Base-by-base conservation (phyloP, 1,140 invertebrate species). In the Diachasma alloeum region DNA sequence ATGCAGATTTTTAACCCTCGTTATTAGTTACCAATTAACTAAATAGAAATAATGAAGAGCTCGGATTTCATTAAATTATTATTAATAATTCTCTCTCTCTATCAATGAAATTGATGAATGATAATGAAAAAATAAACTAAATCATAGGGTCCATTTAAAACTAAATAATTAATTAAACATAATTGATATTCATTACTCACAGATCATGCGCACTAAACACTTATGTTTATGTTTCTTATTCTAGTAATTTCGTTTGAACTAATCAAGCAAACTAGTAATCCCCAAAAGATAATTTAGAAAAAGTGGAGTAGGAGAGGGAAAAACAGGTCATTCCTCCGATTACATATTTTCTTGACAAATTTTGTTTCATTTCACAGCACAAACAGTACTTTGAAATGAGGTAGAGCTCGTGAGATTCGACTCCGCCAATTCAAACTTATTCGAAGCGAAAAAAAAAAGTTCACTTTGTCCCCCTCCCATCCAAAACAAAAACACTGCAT, bases 121-220 rank as follows among this genome's bases (percentile, higher is more conserved):
- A 80, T 63, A 63, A 26, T 63, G 59, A 26, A 63, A 63, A 26
- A 63, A 63, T 63, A 26, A 26, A 31, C 59, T 63, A 63, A 63
- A 63, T 63, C 59, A 63, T 31, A 24, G n/a, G 19, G 24, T 63
- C 48, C 66, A 66, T 22, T 63, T 72, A 72, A 71, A 36, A n/a
- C 36, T 68, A 31, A 77, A 78, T 76, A 79, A 78, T 79, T 66
- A 79, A 26, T 77, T 71, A 26, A 78, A 79, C 75, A 10, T 68
- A 68, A 68, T 37, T 83, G 13, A 80, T 80, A 81, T 82, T 84
- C 78, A 79, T 82, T 82, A 85, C 81, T 87, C 82, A 89, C 86
- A 87, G 77, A 88, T 84, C 86, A 88, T 89, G 87, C 87, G 85
- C 85, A 85, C 84, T 88, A 88, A 83, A 74, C 76, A 87, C 82